Evolutionary conservation across 2,888 invertebrate genomes (phyloP), one percentile per base, ranked within the genome.

Genomic region (Aleiodes alternator): DNA sequence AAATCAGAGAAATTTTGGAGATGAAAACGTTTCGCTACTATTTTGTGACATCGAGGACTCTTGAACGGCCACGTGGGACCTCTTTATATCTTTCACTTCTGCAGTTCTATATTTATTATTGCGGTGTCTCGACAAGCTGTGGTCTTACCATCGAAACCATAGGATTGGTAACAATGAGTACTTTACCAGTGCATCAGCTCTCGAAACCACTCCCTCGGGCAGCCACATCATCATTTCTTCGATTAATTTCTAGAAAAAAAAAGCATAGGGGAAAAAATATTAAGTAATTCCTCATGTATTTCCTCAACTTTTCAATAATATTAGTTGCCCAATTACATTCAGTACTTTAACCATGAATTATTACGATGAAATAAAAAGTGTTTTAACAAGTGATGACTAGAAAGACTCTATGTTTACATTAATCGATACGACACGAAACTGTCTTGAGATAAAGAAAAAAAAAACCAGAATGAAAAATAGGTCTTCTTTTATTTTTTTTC

Each of bases 71-170:
- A 69, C 66, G 69, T 61, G 72, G 70, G 64, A 69, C 66, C 43
- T 66, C 66, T 70, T 69, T 75, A 64, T 73, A 56, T 69, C 69
- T 56, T 12, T 69, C 57, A 66, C 69, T 29, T 70, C 78, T 80
- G 61, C 43, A 56, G 29, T 38, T 66, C 57, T 43, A 72, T 82
- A 82, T 83, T 84, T 84, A 71, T 75, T 71, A 71, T 75, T 75
- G 68, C 81, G 78, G 79, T 85, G 86, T 88, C 88, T 84, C 80
- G 81, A 84, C 87, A 87, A 86, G 87, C 87, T 87, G 88, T 79
- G 88, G 88, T 87, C 85, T 87, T 83, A 83, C 85, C 83, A 84
- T 84, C 82, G 81, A 82, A 80, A 79, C 81, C 85, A 83, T 82
- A 85, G 86, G 64, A 74, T 59, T 68, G 43, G 48, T 29, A 68